Evolutionary conservation across 2,888 invertebrate genomes (phyloP).

Genomic region (Parnassius apollo): DNA sequence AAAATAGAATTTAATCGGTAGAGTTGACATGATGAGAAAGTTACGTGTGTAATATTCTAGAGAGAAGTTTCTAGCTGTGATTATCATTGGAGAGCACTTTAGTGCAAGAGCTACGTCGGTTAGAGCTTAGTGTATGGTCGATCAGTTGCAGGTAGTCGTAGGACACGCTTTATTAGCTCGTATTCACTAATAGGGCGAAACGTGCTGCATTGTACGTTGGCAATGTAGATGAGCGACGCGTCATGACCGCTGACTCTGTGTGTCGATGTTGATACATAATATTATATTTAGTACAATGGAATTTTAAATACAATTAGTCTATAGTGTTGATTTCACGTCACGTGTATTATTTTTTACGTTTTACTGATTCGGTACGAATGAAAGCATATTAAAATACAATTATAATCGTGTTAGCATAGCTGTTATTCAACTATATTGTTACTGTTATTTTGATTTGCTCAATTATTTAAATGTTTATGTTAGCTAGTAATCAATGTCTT

Average conservation of each 20-base stretch:
- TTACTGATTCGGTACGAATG: constrained; percentile 54
- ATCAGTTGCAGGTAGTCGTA: constrained; percentile 40
- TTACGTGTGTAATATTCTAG: constrained; percentile 60
- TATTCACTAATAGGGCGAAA: constrained; percentile 9
- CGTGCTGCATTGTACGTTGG: constrained; percentile 3
- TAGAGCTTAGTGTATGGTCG: constrained; percentile 33
- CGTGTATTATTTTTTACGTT: constrained; percentile 43
- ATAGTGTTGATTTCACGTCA: constrained; percentile 52
- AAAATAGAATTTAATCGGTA: constrained; percentile 68
- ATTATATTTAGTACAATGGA: constrained; percentile 70
- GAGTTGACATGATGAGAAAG: constrained; percentile 55
- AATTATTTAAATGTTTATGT: constrained; percentile 74
- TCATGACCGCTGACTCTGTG: constrained; percentile 43
- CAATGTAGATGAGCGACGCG: constrained; percentile 7
- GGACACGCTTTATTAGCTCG: constrained; percentile 46
- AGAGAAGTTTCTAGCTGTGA: constrained; percentile 79
- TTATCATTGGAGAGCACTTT: constrained; percentile 71
- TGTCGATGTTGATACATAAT: constrained; percentile 61
- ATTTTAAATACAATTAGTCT: constrained; percentile 55
- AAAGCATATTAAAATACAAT: constrained; percentile 49
- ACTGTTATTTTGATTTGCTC: constrained; percentile 79
- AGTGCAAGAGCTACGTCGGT: constrained; percentile 65
- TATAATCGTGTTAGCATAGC: constrained; percentile 67
- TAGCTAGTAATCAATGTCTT: constrained; percentile 58
- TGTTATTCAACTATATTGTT: constrained; percentile 63